phyloP scores from a whole-genome alignment of 2,113 vertebrate genomes.

The Diadophis punctatus region DNA sequence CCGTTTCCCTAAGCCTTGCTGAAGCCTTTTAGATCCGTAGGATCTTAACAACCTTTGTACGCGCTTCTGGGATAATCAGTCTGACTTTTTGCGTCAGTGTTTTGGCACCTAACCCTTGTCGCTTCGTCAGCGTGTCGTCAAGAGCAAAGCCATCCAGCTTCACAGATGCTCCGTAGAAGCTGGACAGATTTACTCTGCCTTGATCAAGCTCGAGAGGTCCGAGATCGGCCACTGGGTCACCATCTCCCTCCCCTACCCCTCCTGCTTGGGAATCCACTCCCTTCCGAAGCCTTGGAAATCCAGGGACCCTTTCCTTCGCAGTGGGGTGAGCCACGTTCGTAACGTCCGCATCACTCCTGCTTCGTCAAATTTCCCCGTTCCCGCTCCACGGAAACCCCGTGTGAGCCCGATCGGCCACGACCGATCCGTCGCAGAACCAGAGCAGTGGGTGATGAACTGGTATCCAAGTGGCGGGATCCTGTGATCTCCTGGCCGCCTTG shows the following conservation, averaged over 20 bases:
- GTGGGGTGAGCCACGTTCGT: no score
- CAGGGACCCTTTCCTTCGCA: no score
- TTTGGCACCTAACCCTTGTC: conserved; percentile 54
- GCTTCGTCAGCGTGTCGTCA: not conserved
- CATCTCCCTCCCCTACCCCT: not conserved
- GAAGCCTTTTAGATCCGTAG: not conserved
- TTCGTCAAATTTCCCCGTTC: not conserved
- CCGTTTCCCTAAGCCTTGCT: not conserved
- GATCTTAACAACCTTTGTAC: not conserved
- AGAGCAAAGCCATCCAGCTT: conserved; percentile 11
- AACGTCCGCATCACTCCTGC: not conserved
- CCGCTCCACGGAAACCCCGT: not conserved
- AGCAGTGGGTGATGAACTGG: not conserved
- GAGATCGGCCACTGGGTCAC: not conserved
- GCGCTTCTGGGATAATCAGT: no score
- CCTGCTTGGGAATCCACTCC: not conserved
- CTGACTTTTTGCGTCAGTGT: conserved; percentile 55
- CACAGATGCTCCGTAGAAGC: conserved; percentile 9
- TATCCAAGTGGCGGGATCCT: not conserved
- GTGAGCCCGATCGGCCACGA: no score
- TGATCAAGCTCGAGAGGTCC: not conserved
- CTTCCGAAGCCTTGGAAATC: not conserved
- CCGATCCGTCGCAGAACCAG: not conserved
- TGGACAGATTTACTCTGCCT: not conserved
- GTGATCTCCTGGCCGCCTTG: not conserved